phyloP scores from a whole-genome alignment of 2,888 invertebrate species.

The Oxycera nigricornis region DNA sequence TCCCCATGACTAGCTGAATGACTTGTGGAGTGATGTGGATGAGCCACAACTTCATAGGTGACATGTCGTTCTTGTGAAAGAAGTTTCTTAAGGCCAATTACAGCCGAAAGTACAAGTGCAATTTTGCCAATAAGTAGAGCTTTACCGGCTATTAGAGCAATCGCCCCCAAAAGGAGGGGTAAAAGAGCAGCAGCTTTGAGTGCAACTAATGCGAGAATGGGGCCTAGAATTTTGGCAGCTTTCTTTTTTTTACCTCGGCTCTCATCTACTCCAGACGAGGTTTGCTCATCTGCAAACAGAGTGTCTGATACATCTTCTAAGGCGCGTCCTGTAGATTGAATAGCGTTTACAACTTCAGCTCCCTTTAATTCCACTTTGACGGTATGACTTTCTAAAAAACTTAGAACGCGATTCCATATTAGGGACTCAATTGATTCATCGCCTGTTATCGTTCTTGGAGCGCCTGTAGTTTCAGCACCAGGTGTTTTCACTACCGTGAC shows the following conservation, averaged over 20 bases:
- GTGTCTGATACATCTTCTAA: constrained; percentile 76
- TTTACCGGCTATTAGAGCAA: constrained; percentile 85
- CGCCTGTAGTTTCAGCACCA: constrained; percentile 70
- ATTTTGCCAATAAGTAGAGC: constrained; percentile 85
- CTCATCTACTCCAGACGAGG: constrained; percentile 64
- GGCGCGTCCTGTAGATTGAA: constrained; percentile 80
- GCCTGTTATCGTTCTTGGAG: constrained; percentile 74
- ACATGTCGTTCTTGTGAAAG: constrained; percentile 83
- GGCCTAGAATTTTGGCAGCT: constrained; percentile 79
- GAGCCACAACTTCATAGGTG: constrained; percentile 86
- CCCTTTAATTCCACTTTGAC: constrained; percentile 86
- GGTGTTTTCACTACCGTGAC: constrained; percentile 82
- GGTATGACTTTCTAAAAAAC: constrained; percentile 81
- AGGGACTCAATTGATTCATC: constrained; percentile 72
- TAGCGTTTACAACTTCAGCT: constrained; percentile 80
- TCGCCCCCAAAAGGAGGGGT: constrained; percentile 80
- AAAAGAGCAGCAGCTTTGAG: constrained; percentile 81
- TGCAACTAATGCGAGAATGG: constrained; percentile 76
- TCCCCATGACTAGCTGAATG: constrained; percentile 76
- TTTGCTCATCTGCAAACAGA: constrained; percentile 68
- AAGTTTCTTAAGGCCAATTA: constrained; percentile 84
- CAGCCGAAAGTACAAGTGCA: constrained; percentile 81
- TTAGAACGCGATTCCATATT: constrained; percentile 72
- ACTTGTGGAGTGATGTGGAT: constrained; percentile 78
- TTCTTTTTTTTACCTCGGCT: constrained; percentile 85